Percentiles rank a stretch among this genome's conserved stretches.
Evolutionary conservation across 1,140 invertebrate species (phyloP).

Genomic region (Zelostemma sp.): DNA sequence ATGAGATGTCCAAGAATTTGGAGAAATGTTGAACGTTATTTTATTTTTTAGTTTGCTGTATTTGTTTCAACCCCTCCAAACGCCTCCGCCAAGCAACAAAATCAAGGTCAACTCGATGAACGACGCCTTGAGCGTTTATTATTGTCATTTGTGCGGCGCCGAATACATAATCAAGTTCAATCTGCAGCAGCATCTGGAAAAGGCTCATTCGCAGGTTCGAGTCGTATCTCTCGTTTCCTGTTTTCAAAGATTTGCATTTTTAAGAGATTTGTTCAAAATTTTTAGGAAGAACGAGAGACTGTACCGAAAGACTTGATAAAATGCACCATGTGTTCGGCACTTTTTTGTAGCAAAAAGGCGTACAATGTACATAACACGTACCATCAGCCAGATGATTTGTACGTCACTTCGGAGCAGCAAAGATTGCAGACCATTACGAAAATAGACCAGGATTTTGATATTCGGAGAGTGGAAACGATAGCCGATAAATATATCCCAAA

Average conservation of each 20-base stretch:
- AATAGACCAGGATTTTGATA: constrained; percentile 75
- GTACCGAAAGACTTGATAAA: constrained; percentile 72
- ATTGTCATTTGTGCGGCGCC: constrained; percentile 78
- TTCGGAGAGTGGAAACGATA: constrained; percentile 67
- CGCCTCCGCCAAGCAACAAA: constrained; percentile 73
- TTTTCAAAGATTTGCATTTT: constrained; percentile 10
- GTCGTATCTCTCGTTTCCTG: not conserved
- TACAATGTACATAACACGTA: constrained; percentile 76
- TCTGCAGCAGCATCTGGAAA: constrained; percentile 75
- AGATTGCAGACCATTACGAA: constrained; percentile 71
- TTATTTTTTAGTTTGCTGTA: constrained; percentile 66
- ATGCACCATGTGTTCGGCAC: constrained; percentile 76
- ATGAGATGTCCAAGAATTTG: constrained; percentile 1
- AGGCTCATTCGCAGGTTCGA: constrained; percentile 68
- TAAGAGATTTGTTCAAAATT: constrained; percentile 10
- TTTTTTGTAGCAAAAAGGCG: constrained; percentile 77
- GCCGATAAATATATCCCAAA: constrained; percentile 69
- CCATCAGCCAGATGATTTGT: constrained; percentile 75
- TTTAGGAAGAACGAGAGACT: constrained; percentile 70
- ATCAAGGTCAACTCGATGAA: constrained; percentile 73
- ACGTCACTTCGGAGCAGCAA: constrained; percentile 76
- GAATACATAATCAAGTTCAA: constrained; percentile 80
- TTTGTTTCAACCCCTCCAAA: constrained; percentile 69
- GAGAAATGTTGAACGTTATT: not conserved
- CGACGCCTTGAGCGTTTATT: constrained; percentile 74